Evolutionary conservation across 2,888 invertebrate genomes (phyloP), one percentile per base, ranked within the genome.

Genomic region (Oxyscelio sp.): DNA sequence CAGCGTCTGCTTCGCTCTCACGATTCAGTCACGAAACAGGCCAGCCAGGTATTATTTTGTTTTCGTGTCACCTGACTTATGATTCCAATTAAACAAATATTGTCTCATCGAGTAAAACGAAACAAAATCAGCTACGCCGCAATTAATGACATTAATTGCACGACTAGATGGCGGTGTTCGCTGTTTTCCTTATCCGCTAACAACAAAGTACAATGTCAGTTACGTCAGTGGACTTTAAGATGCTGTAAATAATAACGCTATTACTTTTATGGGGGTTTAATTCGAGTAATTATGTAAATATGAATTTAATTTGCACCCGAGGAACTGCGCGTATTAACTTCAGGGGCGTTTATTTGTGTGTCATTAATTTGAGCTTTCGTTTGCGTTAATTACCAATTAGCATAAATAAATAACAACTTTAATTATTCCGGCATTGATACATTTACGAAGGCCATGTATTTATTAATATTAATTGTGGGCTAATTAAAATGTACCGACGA

Each of bases 381-480:
- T 52, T n/a, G 24, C 15, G 52, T 52, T 52, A 24, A 52, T 52
- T 3, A 24, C 52, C 24, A 52, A 24, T 52, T 52, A 52, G 52
- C 52, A 52, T 24, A 52, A 52, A 24, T 52, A 52, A 52, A 24
- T 27, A 52, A 27, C 52, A 15, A 9, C 21, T 21, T 19, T 9
- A 21, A 50, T 50, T 45, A 17, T 45, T 15, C 19, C 21, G 22
- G 45, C 17, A 50, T 50, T 15, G 27, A 52, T 52, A 15, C 22
- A 19, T 19, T 52, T 52, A n/a, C 24, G 11, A 27, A 52, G 24
- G 15, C 52, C 24, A 27, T n/a, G 24, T 52, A n/a, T n/a, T 52
- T 24, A 45, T 45, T 19, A 15, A 45, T 17, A 17, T 19, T 52
- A 52, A 52, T 52, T 52, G 52, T 24, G n/a, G 50, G 24, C 24